Evolutionary conservation across 2,797 vertebrate species (phyloP).

Genomic region (Tadarida brasiliensis): DNA sequence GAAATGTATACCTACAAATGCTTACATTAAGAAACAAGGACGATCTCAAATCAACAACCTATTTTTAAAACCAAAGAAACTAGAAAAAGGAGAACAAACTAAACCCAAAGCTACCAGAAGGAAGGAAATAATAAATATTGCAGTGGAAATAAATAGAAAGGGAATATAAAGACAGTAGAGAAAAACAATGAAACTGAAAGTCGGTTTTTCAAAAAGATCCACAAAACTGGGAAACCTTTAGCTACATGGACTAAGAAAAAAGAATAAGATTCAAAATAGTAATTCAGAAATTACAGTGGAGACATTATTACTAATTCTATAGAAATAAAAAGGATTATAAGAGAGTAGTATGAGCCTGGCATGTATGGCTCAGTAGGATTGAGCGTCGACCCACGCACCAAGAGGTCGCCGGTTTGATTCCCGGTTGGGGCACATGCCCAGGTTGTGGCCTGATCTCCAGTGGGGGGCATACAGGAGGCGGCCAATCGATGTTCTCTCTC

Average conservation of each 20-base stretch:
- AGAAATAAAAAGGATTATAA: neutral
- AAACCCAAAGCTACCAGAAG: neutral
- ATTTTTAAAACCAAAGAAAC: neutral
- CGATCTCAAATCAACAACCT: neutral
- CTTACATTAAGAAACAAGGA: neutral
- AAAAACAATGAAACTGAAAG: neutral
- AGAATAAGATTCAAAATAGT: neutral
- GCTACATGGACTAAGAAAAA: neutral
- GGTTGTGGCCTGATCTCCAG: too few species aligned
- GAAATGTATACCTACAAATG: neutral
- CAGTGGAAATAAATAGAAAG: neutral
- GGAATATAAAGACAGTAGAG: neutral
- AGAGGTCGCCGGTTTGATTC: neutral
- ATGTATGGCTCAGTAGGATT: neutral
- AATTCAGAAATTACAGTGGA: neutral
- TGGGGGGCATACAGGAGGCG: neutral
- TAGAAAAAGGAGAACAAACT: neutral
- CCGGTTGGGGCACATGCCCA: neutral
- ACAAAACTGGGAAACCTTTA: neutral
- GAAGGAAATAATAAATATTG: neutral
- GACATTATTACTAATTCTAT: neutral
- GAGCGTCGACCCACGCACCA: fast-evolving
- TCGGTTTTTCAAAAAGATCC: neutral
- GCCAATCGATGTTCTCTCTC: neutral
- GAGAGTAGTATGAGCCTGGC: neutral